phyloP scores from a whole-genome alignment of 2,113 vertebrate genomes.

The Indicator indicator region DNA sequence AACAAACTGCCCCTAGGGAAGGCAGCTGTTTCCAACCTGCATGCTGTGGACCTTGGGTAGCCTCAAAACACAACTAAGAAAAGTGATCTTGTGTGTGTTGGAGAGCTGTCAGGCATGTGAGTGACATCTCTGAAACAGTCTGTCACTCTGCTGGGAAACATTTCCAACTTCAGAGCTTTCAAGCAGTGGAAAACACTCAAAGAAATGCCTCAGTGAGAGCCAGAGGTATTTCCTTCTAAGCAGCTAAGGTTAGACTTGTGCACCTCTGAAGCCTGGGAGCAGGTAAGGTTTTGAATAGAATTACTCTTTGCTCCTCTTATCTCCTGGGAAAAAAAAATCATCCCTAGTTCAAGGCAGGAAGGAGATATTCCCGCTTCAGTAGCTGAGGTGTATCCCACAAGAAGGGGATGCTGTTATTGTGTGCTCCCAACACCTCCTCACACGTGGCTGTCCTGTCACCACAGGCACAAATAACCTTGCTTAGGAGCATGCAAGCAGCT shows the following conservation, averaged over 20 bases:
- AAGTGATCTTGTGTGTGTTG: neutral
- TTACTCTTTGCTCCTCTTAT: neutral
- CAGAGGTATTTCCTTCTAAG: neutral
- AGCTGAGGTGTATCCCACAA: neutral
- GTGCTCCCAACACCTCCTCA: neutral
- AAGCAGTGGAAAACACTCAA: neutral
- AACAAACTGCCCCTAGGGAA: neutral
- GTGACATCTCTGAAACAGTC: neutral
- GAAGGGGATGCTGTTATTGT: neutral
- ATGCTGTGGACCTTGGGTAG: neutral
- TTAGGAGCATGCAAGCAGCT: neutral
- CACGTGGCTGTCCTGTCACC: neutral
- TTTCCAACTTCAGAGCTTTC: neutral
- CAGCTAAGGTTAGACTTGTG: neutral
- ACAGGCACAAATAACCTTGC: neutral
- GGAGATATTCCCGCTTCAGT: neutral
- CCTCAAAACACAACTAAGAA: neutral
- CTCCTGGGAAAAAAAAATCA: neutral
- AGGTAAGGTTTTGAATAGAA: neutral
- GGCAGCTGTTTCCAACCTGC: neutral
- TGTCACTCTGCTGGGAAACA: neutral
- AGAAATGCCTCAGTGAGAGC: neutral
- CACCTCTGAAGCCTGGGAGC: neutral
- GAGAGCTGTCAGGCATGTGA: fast-evolving
- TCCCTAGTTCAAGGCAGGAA: neutral